Evolutionary conservation across 2,797 vertebrate genomes (phyloP), one percentile per base, ranked within the genome.

Genomic region (Falco naumanni): DNA sequence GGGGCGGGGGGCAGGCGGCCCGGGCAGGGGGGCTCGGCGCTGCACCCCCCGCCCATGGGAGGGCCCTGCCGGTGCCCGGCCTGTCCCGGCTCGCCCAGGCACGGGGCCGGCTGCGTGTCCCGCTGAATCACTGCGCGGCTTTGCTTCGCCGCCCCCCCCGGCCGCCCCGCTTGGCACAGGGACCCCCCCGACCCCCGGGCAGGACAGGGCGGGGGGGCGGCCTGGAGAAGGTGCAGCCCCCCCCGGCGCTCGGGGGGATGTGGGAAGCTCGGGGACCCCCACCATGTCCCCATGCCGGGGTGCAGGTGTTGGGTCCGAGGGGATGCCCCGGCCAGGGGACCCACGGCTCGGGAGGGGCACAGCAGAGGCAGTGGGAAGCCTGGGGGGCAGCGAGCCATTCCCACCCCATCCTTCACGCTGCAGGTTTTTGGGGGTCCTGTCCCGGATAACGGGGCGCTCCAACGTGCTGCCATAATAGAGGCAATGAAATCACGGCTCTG

Each of bases 391-490:
- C 57, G 43, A 45, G 50, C 19, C 17, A 3, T 50, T 60, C 10
- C 63, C 54, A 61, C 8, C 13, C 39, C 0, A 0, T 21, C 63
- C 77, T 28, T 82, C 64, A 0, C 2, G 25, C 39, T 37, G 59
- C 2, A 37, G 41, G 11, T 26, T 78, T 12, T 25, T 65, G 45
- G 74, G 37, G 74, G 34, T 0, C 2, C 3, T 47, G 2, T 5
- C 29, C 61, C 0, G 9, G 41, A 1, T n/a, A 5, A 31, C 0
- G 1, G 28, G 29, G 48, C 1, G 2, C 50, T 39, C 21, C n/a
- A 1, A 25, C 5, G 6, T 2, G 2, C 37, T 61, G n/a, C 34
- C 0, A 1, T 1, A 1, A 9, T 16, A n/a, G 5, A 5, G 0
- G 43, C 28, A 21, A 16, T 51, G 74, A 22, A 43, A 37, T 19